phyloP scores from a whole-genome alignment of 2,888 invertebrate genomes.

The Cantharis nigra region DNA sequence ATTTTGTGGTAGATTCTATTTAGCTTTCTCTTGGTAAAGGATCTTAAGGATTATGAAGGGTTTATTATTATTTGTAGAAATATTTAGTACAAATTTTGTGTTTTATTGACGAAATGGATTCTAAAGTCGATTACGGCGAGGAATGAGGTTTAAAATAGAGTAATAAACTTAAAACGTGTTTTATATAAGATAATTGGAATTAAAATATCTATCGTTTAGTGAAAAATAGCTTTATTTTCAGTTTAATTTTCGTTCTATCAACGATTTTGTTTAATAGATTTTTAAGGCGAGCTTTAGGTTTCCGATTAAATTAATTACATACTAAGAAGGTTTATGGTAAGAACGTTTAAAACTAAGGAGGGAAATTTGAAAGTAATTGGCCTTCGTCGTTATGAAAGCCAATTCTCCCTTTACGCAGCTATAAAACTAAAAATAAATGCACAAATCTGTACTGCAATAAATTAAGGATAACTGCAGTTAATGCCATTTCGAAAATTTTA shows the following conservation, averaged over 20 bases:
- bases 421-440: background rate
- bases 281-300: background rate
- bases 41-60: no score
- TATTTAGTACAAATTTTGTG: no score
- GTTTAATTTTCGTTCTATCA: background rate
- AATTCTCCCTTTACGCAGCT: background rate
- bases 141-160: background rate
- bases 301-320: background rate
- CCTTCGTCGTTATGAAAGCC: background rate
- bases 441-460: background rate
- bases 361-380: background rate
- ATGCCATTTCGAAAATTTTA: constrained; percentile 6
- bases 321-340: background rate
- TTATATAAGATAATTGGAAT: background rate
- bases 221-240: background rate
- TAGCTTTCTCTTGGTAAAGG: no score
- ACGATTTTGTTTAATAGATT: background rate
- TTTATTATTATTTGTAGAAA: no score
- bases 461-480: background rate
- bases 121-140: no score
- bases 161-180: background rate
- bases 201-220: background rate
- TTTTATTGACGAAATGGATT: no score
- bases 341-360: background rate
- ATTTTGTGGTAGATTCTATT: no score